phyloP scores from a whole-genome alignment of 2,797 vertebrate species.

The Melanotaenia parkinsoni region DNA sequence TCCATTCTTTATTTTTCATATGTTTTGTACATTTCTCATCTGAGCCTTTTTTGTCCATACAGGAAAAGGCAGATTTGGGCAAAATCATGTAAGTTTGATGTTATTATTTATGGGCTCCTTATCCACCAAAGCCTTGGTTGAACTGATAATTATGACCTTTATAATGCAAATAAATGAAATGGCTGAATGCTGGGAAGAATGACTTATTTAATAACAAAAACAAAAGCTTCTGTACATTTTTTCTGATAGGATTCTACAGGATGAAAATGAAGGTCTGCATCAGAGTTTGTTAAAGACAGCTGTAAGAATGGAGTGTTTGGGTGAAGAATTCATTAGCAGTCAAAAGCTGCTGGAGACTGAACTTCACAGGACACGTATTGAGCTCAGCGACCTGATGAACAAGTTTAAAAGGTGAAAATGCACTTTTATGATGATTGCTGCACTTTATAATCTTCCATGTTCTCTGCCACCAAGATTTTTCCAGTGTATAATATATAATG shows the following conservation, averaged over 20 bases:
- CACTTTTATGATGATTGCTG: background rate
- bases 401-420: conserved; percentile 76
- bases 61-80: conserved; percentile 70
- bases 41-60: conserved; percentile 33
- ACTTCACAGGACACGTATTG: conserved; percentile 79
- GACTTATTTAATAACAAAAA: background rate
- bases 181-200: background rate
- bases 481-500: background rate
- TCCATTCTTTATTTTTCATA: background rate
- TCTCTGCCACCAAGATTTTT: background rate
- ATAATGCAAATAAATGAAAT: background rate
- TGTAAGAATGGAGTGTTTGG: conserved; percentile 79
- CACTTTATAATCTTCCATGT: background rate
- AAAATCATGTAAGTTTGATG: conserved; percentile 77
- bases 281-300: conserved; percentile 78
- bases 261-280: conserved; percentile 80
- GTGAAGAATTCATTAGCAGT: conserved; percentile 81
- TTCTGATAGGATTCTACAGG: conserved; percentile 69
- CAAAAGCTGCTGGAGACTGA: conserved; percentile 80
- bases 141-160: background rate
- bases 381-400: conserved; percentile 78
- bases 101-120: background rate
- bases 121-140: background rate
- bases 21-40: background rate
- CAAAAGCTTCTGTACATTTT: background rate